Evolutionary conservation across 2,113 vertebrate genomes (phyloP).

Genomic region (Blennius ocellaris): DNA sequence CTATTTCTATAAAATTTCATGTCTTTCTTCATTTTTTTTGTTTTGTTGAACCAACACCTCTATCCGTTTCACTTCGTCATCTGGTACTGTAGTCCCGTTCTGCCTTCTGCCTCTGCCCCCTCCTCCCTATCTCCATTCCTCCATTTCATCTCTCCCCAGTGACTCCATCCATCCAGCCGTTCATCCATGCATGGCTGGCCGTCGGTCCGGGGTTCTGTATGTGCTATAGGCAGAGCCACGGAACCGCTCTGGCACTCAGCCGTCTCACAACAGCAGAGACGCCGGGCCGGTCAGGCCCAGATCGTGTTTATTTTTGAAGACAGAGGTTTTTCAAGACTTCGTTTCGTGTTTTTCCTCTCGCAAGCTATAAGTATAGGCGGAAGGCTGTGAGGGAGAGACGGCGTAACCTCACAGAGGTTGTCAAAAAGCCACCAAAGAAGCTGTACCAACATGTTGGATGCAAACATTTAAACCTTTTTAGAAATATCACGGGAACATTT

Average conservation of each 20-base stretch:
- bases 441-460: background rate
- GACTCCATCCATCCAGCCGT: conserved; percentile 68
- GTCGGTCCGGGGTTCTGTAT: conserved; percentile 66
- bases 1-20: conserved; percentile 12
- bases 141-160: conserved; percentile 71
- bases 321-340: conserved; percentile 15
- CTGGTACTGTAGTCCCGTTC: conserved; percentile 33
- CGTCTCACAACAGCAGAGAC: conserved; percentile 56
- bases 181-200: conserved; percentile 69
- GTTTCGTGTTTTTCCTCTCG: conserved; percentile 24
- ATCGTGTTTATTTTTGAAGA: conserved; percentile 70
- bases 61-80: conserved; percentile 17
- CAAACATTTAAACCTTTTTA: background rate
- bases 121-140: conserved; percentile 49
- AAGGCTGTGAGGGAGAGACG: background rate
- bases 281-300: conserved; percentile 46
- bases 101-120: conserved; percentile 7
- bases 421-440: background rate
- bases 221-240: conserved; percentile 63
- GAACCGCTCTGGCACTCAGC: conserved; percentile 68
- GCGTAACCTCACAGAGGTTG: background rate
- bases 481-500: too few relatives aligned
- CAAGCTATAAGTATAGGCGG: conserved; percentile 3
- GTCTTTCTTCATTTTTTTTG: conserved; percentile 1
- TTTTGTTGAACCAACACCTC: conserved; percentile 13